These are phyloP conservation scores for Bombyx mori DNA, from an alignment of 1,140 invertebrate genomes.

Conservation along the genomic window ASM3026992v2 NC_085133.1:9988501-9989000, in stretches of 20 bases:
- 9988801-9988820: slow-evolving; percentile 65
- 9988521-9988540: slow-evolving; percentile 19
- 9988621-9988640: slow-evolving; percentile 47
- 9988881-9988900: neutral
- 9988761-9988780: slow-evolving; percentile 66
- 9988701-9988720: slow-evolving; percentile 43
- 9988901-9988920: no score
- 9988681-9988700: slow-evolving; percentile 37
- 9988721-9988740: slow-evolving; percentile 58
- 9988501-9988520: slow-evolving; percentile 21
- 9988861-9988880: slow-evolving; percentile 8
- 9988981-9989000: no score
- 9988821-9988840: slow-evolving; percentile 67
- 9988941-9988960: no score
- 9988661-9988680: slow-evolving; percentile 50
- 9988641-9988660: slow-evolving; percentile 63
- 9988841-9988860: slow-evolving; percentile 34
- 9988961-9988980: no score
- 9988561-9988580: slow-evolving; percentile 57
- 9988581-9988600: slow-evolving; percentile 59
- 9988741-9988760: slow-evolving; percentile 60
- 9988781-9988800: slow-evolving; percentile 69
- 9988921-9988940: no score
- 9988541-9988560: slow-evolving; percentile 59
- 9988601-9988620: slow-evolving; percentile 66